These are phyloP conservation scores for Forbesichthys agassizii DNA, from an alignment of 2,113 vertebrate genomes.

Conservation along the genomic window DNA sequence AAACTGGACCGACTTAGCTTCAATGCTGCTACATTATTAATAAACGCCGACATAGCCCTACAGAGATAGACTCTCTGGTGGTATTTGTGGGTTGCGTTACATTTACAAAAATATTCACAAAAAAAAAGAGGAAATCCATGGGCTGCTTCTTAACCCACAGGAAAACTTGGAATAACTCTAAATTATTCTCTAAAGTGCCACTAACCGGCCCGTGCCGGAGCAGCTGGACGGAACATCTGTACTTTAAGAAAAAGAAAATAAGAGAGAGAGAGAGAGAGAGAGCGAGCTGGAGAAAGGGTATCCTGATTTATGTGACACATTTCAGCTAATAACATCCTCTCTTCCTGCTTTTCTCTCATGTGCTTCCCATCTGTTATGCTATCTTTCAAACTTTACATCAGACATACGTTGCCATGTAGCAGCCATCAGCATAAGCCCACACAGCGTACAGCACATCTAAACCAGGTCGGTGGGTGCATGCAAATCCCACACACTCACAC, in stretches of 20 bases:
- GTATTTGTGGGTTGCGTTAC: background rate
- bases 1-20: slow-evolving; percentile 2
- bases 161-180: slow-evolving; percentile 49
- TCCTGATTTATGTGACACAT: slow-evolving; percentile 37
- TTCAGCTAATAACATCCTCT: slow-evolving; percentile 40
- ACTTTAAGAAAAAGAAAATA: slow-evolving; percentile 9
- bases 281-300: slow-evolving; percentile 9
- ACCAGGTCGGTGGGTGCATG: too few species aligned
- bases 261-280: background rate
- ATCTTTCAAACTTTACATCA: too few species aligned
- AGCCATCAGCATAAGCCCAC: too few species aligned
- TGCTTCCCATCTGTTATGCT: too few species aligned
- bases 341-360: slow-evolving; percentile 7
- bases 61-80: background rate
- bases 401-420: too few species aligned
- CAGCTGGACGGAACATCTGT: slow-evolving; percentile 24
- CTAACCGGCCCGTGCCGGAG: slow-evolving; percentile 20
- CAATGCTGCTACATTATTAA: slow-evolving; percentile 13
- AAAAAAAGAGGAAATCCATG: background rate
- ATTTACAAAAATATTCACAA: background rate
- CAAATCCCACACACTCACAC: too few species aligned
- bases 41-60: slow-evolving; percentile 9
- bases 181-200: slow-evolving; percentile 39
- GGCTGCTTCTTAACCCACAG: slow-evolving; percentile 23
- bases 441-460: too few species aligned